A percentile compares a stretch with the other conserved stretches of the same genome.
Evolutionary conservation across 1,140 invertebrate genomes (phyloP).

Genomic region (Araneus ventricosus): DNA sequence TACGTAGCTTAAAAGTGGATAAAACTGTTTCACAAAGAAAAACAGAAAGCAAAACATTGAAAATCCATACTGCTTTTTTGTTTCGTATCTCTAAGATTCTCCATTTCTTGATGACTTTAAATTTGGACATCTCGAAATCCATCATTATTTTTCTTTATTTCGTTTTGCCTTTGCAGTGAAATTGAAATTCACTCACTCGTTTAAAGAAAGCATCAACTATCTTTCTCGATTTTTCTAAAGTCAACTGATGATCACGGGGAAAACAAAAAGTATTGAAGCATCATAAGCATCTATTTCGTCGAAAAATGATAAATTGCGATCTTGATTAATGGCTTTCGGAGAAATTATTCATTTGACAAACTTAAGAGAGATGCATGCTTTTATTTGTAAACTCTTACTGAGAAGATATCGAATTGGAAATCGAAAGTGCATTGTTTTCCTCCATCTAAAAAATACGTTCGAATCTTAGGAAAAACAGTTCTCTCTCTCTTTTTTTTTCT

Average conservation of each 20-base stretch:
- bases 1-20: too few relatives aligned
- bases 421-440: neutral
- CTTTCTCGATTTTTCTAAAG: neutral
- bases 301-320: neutral
- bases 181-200: neutral
- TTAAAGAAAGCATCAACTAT: neutral
- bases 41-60: too few relatives aligned
- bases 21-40: too few relatives aligned
- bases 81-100: too few relatives aligned
- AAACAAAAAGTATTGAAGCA: neutral
- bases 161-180: too few relatives aligned
- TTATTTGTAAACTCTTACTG: neutral
- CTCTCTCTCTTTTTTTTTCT: too few relatives aligned
- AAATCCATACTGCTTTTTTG: too few relatives aligned
- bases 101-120: too few relatives aligned
- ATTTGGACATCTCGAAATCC: too few relatives aligned
- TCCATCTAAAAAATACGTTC: neutral
- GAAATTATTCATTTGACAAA: slow-evolving; percentile 1
- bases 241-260: neutral
- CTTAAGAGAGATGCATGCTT: neutral
- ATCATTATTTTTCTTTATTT: too few relatives aligned
- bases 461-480: too few relatives aligned
- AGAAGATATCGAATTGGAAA: neutral
- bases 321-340: neutral
- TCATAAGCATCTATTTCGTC: neutral